Evolutionary conservation across 2,888 invertebrate species (phyloP), one percentile per base, ranked within the genome.

Genomic region (Crocallis elinguaria): DNA sequence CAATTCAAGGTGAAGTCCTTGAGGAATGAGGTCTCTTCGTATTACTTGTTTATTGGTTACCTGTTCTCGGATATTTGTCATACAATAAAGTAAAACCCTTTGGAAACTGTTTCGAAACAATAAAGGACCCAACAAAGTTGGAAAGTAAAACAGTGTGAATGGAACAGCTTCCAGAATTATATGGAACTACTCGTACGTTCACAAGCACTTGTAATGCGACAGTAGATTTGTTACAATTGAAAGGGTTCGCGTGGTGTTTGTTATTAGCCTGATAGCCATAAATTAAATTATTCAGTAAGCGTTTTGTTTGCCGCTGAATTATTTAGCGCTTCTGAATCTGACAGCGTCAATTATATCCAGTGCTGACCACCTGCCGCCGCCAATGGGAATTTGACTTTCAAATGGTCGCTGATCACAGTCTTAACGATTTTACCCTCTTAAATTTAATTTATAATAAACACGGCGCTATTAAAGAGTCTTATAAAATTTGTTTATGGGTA

Each of bases 341-440:
- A 67, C 73, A 64, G 64, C 64, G 63, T 71, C 62, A 68, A 71
- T 73, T 73, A 73, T 62, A 73, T 65, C 54, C 49, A 64, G 63
- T 59, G 64, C 57, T 57, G 61, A 43, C 62, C 60, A 66, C 56
- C 58, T 60, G 23, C 45, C 37, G 36, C 42, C 14, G 61, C 43
- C 64, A 67, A 62, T 64, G 45, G 52, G 46, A 56, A 77, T 79
- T 69, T 79, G 67, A 73, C 77, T 70, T 75, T 70, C 70, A 76
- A 79, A 79, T 77, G 52, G 43, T 56, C 54, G 49, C 57, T 54
- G 69, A 74, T 75, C 68, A 69, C 67, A 71, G 68, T 53, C 43
- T 61, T 60, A 43, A 42, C 44, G 50, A 25, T 44, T 43, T 59
- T 44, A 50, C 46, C 62, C 49, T 51, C 60, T 68, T 67, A 54